Evolutionary conservation across 2,797 vertebrate species (phyloP).

Genomic region (Arnoldichthys spilopterus): DNA sequence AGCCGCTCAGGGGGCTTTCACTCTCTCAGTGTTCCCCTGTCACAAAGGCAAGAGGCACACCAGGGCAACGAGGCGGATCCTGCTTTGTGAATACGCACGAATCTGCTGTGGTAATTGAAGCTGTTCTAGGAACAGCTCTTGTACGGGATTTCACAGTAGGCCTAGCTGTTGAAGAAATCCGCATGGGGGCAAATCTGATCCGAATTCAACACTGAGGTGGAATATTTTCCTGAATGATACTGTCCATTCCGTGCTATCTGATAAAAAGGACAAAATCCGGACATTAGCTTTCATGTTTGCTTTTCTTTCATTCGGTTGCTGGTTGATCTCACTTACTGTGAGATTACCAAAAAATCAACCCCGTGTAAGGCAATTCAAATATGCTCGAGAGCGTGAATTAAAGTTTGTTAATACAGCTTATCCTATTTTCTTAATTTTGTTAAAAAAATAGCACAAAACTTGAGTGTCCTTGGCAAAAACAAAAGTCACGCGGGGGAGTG

Average conservation of each 20-base stretch:
- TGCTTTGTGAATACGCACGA: not conserved
- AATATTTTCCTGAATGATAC: conserved; percentile 27
- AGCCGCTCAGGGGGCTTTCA: not conserved
- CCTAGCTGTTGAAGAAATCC: not conserved
- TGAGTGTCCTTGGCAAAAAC: not conserved
- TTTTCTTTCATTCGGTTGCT: no score
- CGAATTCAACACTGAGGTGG: conserved; percentile 30
- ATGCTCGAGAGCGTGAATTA: no score
- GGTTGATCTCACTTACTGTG: no score
- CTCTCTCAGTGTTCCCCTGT: not conserved
- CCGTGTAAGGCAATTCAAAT: no score
- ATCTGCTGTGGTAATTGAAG: not conserved
- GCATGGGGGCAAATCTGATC: conserved; percentile 13
- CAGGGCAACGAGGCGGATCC: conserved; percentile 9
- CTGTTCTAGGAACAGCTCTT: conserved; percentile 13
- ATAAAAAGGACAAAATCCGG: not conserved
- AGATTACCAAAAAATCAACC: no score
- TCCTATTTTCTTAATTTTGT: not conserved
- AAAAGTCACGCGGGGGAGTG: conserved; percentile 1
- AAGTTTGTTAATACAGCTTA: not conserved
- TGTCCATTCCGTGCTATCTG: conserved; percentile 19
- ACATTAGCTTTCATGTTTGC: no score
- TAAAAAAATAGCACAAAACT: conserved; percentile 1
- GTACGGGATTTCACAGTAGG: not conserved
- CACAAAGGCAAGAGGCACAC: conserved; percentile 12